Evolutionary conservation across 2,888 invertebrate species (phyloP), one percentile per base, ranked within the genome.

Genomic region (Odontomyia ornata): DNA sequence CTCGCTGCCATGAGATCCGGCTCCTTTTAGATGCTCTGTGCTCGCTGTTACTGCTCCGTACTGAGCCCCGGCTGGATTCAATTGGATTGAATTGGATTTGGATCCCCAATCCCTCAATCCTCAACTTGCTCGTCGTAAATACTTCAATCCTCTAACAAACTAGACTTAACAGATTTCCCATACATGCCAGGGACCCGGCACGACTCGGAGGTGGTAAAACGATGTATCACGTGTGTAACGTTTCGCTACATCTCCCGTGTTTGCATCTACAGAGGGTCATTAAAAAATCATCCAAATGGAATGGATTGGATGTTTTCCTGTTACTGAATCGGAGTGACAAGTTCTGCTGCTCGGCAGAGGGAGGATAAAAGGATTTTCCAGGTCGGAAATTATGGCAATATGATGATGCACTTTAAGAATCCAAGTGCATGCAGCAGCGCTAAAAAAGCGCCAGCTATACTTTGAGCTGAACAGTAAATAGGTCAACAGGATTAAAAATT

Each of bases 151-250:
- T 73, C 73, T 23, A 25, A 73, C 73, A 73, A 57, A 73, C 73
- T 73, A 73, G 73, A 73, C 57, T 73, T 73, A 73, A 73, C 73
- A 73, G 73, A 73, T 73, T 73, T 60, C 73, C 73, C 73, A 36
- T 43, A 73, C 23, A 73, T 36, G 11, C 21, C 5, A 2, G 1
- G 57, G 18, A 36, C 23, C 21, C 21, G 18, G 52, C 71, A 56
- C 23, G 60, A 13, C 25, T 46, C 46, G 73, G 57, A 73, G 73
- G 72, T 72, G 72, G 72, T n/a, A 72, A 72, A 60, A 30, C 57
- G 73, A 73, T 73, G 73, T 73, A 60, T 60, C 69, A 69, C 27
- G 69, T 69, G 43, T 65, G 69, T 47, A 69, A 27, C 46, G 46
- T 23, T 47, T 23, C n/a, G 46, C 69, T 30, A 25, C 36, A 1